These are phyloP conservation scores for Tuta absoluta DNA, from an alignment of 2,888 invertebrate genomes.

Conservation along the genomic window DNA sequence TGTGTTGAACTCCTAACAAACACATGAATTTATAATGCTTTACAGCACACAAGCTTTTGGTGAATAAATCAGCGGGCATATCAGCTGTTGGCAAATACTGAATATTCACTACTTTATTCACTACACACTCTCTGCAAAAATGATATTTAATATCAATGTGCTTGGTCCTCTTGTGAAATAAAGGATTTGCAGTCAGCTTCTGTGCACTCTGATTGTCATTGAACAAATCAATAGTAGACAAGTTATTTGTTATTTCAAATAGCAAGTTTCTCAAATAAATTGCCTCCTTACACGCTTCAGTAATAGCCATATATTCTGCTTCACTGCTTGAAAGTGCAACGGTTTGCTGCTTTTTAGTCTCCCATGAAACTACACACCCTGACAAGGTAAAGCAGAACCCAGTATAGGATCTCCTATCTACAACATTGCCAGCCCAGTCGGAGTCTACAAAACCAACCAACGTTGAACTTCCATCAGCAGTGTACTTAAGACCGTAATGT, in stretches of 20 bases:
- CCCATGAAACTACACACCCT: constrained; percentile 18
- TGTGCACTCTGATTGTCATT: no score
- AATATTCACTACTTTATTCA: constrained; percentile 29
- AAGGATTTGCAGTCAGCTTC: no score
- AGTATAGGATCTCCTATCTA: constrained; percentile 18
- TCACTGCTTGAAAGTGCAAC: constrained; percentile 18
- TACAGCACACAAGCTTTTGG: constrained; percentile 24
- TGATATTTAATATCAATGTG: constrained; percentile 22
- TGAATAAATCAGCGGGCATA: constrained; percentile 32
- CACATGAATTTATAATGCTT: no score
- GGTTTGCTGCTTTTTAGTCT: constrained; percentile 13
- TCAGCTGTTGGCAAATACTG: constrained; percentile 30
- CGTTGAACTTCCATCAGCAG: background rate
- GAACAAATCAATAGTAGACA: background rate
- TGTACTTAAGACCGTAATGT: background rate
- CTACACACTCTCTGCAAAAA: constrained; percentile 29
- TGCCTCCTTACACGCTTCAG: constrained; percentile 21
- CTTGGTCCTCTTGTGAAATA: constrained; percentile 19
- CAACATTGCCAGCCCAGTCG: constrained; percentile 15
- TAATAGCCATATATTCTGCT: constrained; percentile 18
- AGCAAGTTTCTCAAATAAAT: background rate
- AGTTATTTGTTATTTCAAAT: background rate
- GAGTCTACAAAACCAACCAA: constrained; percentile 5
- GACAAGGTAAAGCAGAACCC: constrained; percentile 18
- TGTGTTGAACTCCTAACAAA: no score